These are phyloP conservation scores for Passer domesticus DNA, from an alignment of 2,113 vertebrate genomes.

Conservation along the genomic window DNA sequence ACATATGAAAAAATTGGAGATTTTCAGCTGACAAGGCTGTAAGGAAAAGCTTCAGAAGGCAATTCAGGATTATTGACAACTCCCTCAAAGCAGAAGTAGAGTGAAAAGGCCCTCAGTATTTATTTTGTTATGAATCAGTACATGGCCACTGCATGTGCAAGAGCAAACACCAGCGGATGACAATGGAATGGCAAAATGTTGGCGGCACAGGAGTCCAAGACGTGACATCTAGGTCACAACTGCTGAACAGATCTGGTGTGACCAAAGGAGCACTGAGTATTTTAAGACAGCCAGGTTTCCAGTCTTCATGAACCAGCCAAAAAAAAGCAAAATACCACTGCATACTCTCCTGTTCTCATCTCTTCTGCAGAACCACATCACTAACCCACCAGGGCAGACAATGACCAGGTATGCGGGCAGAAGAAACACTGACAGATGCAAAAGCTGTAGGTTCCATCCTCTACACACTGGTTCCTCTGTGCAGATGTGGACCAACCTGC, in stretches of 20 bases:
- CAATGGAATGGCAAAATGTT: not conserved
- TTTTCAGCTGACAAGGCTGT: not conserved
- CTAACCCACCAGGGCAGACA: not conserved
- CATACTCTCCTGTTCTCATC: not conserved
- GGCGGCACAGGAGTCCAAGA: not conserved
- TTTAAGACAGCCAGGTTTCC: not conserved
- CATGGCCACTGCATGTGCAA: not conserved
- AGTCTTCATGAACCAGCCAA: not conserved
- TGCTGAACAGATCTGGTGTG: not conserved
- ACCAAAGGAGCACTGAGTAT: not conserved
- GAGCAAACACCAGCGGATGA: not conserved
- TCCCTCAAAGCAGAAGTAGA: not conserved
- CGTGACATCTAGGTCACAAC: not conserved
- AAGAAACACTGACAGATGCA: not conserved
- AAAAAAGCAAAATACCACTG: not conserved
- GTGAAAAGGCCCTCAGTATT: not conserved
- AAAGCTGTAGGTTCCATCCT: not conserved
- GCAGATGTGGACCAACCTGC: rapidly evolving
- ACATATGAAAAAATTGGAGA: not conserved
- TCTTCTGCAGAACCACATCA: not conserved
- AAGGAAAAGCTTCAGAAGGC: not conserved
- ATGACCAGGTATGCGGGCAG: not conserved
- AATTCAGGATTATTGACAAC: not conserved
- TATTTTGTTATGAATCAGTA: not conserved
- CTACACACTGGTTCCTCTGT: not conserved